Evolutionary conservation across 2,797 vertebrate genomes (phyloP).

Genomic region (Neoniphon sammara): DNA sequence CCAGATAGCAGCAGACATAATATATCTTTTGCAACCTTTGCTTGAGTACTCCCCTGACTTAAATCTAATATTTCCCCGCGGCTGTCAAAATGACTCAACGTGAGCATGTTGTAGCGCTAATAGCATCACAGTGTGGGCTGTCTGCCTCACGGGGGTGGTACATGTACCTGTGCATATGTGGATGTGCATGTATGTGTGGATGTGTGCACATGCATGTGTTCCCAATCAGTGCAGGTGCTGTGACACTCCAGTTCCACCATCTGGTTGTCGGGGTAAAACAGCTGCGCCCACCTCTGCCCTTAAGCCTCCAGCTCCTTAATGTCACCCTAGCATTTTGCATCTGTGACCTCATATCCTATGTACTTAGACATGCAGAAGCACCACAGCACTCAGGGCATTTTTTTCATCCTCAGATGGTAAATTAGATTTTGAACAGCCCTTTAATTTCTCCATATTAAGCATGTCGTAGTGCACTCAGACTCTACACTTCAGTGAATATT

Average conservation of each 20-base stretch:
- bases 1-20: constrained; percentile 35
- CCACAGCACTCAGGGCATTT: background rate
- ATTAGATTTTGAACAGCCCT: constrained; percentile 16
- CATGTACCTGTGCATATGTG: constrained; percentile 38
- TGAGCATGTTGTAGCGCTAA: constrained; percentile 55
- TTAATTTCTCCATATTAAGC: constrained; percentile 25
- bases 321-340: constrained; percentile 10
- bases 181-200: constrained; percentile 14
- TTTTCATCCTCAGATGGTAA: constrained; percentile 16
- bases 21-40: constrained; percentile 11
- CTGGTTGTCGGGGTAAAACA: constrained; percentile 14
- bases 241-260: constrained; percentile 12
- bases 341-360: constrained; percentile 24
- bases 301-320: constrained; percentile 4
- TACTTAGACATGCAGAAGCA: constrained; percentile 6
- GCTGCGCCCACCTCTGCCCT: constrained; percentile 28
- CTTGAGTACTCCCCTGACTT: constrained; percentile 41
- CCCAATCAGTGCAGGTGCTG: constrained; percentile 9
- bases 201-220: background rate
- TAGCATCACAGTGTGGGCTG: constrained; percentile 54
- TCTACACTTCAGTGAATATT: no score
- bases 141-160: constrained; percentile 30
- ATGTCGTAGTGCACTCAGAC: constrained; percentile 5
- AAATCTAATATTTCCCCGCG: constrained; percentile 53
- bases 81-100: constrained; percentile 52